phyloP scores from a whole-genome alignment of 2,888 invertebrate genomes.

The Rapana venosa region DNA sequence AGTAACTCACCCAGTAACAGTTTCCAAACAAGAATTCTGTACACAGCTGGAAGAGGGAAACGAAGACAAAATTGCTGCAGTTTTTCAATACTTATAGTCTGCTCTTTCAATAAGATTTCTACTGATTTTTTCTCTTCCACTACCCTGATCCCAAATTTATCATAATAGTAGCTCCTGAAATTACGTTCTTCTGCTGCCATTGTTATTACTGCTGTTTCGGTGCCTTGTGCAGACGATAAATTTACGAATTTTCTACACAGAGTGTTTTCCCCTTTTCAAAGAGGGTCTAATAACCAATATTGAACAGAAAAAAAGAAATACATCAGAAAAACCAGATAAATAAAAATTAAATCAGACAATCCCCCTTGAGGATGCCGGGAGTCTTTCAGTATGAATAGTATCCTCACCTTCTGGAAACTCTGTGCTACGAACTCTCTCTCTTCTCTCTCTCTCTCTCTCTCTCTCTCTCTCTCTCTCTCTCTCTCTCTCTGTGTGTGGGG shows the following conservation, averaged over 20 bases:
- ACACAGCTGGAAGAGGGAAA: slow-evolving; percentile 89
- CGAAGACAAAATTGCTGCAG: slow-evolving; percentile 90
- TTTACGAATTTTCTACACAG: neutral
- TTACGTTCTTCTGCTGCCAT: slow-evolving; percentile 75
- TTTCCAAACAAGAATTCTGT: slow-evolving; percentile 91
- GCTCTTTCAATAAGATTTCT: slow-evolving; percentile 92
- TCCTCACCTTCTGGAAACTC: too few species aligned
- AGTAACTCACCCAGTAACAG: slow-evolving; percentile 84
- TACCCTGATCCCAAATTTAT: slow-evolving; percentile 89
- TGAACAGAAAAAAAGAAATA: too few species aligned
- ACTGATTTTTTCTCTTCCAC: slow-evolving; percentile 91
- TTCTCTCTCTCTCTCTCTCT: too few species aligned
- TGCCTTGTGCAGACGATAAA: too few species aligned
- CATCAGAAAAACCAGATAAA: too few species aligned
- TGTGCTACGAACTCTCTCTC: too few species aligned
- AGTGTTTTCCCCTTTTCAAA: slow-evolving; percentile 29
- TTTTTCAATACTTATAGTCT: slow-evolving; percentile 87
- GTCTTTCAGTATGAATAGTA: too few species aligned
- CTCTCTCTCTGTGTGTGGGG: too few species aligned
- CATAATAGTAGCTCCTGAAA: slow-evolving; percentile 80
- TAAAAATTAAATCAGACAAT: too few species aligned
- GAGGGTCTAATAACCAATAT: neutral
- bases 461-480: too few species aligned
- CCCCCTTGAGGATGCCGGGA: too few species aligned
- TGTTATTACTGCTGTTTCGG: neutral